Evolutionary conservation across 2,888 invertebrate genomes (phyloP).

Genomic region (Lissonota sp.): DNA sequence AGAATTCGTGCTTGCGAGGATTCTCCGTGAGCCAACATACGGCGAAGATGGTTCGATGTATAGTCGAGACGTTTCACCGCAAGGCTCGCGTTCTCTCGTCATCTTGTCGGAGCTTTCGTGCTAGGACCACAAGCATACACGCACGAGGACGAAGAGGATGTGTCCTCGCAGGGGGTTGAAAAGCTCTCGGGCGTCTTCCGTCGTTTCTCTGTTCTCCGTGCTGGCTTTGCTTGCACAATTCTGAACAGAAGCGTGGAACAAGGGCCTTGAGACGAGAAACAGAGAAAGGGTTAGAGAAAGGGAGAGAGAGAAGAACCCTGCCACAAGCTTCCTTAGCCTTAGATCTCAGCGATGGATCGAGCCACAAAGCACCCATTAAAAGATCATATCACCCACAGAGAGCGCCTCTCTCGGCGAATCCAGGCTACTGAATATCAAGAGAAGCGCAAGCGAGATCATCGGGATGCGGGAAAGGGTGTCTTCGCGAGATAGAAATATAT

Average conservation of each 20-base stretch:
- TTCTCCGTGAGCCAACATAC: constrained; percentile 71
- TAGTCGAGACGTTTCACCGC: constrained; percentile 53
- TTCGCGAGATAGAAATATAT: constrained; percentile 60
- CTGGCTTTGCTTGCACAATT: constrained; percentile 44
- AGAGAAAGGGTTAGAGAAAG: constrained; percentile 16
- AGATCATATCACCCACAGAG: constrained; percentile 81
- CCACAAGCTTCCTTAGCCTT: constrained; percentile 75
- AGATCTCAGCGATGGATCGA: constrained; percentile 82
- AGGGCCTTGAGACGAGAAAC: constrained; percentile 50
- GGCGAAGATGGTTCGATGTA: constrained; percentile 69
- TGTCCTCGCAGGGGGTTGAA: constrained; percentile 25
- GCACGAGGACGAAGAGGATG: neutral
- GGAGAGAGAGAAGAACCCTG: constrained; percentile 64
- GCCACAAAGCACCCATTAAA: constrained; percentile 84
- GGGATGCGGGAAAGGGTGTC: constrained; percentile 30
- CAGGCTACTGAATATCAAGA: constrained; percentile 67
- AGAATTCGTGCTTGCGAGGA: constrained; percentile 59
- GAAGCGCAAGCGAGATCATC: constrained; percentile 40
- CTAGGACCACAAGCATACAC: constrained; percentile 25
- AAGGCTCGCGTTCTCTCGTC: constrained; percentile 54
- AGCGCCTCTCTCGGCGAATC: constrained; percentile 60
- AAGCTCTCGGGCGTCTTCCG: constrained; percentile 48
- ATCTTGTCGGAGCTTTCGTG: constrained; percentile 39
- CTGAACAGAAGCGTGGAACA: constrained; percentile 54
- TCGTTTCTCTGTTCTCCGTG: constrained; percentile 40